Evolutionary conservation across 2,888 invertebrate genomes (phyloP), one percentile per base, ranked within the genome.

Genomic region (Hypselothyrea guttata): DNA sequence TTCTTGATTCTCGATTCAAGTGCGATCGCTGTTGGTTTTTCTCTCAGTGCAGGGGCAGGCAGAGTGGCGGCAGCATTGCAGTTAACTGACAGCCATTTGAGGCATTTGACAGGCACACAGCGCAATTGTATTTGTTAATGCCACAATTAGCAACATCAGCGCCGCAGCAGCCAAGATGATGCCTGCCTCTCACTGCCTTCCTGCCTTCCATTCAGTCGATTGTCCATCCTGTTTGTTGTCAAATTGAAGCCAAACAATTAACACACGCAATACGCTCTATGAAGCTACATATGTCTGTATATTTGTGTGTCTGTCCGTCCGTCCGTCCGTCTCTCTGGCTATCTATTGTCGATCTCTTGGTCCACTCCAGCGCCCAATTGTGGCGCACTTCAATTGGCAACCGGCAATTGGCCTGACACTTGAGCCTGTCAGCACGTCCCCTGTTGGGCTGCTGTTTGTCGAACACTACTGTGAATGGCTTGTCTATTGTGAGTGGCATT

Each of bases 171-270:
- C 28, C 30, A 46, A 11, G 18, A 28, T 37, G 42, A 42, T 52
- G 64, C 0, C 37, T 31, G n/a, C 13, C 46, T 8, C 28, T 7
- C 11, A 16, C 12, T 8, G 18, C n/a, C 18, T 9, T 9, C 1
- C 12, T 13, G 5, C n/a, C 37, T 35, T 38, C 22, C 47, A 35
- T 34, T 35, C 34, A 48, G 31, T 52, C 54, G 44, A 45, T 46
- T 33, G 28, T 1, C 13, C 28, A 54, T 27, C 12, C 45, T 7
- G n/a, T 16, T 13, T 22, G 53, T 38, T 68, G 68, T 63, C 68
- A 63, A 58, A 41, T 40, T 63, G 51, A 52, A 63, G 51, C 51
- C 62, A 68, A 68, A 57, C 68, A 68, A 68, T 68, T 68, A 68
- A 68, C 67, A 49, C 37, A 56, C 61, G 16, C 68, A 51, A 65